Evolutionary conservation across 2,113 vertebrate genomes (phyloP), one percentile per base, ranked within the genome.

Genomic region (Lamprologus speciosus): DNA sequence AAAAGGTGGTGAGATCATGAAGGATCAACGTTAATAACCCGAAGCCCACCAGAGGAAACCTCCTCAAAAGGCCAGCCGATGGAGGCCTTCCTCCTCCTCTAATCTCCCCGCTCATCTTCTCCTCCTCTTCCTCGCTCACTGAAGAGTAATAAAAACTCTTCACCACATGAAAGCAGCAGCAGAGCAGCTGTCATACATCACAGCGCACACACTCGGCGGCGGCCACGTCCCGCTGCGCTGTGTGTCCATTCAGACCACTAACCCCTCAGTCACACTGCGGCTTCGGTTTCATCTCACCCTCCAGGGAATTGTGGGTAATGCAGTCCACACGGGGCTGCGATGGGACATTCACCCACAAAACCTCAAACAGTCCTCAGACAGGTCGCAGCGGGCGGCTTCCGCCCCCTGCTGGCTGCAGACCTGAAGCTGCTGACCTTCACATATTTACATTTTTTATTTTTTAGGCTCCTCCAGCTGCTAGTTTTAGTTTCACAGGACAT

Each of bases 271-370:
- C 79, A 91, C 91, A 88, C 83, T 10, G 73, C 57, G 9, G 81
- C 81, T 23, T 58, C 1, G n/a, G 63, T 82, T 87, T 87, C 54
- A 92, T 92, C 89, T 73, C 14, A 21, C 1, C 58, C 85, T 87
- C 58, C n/a, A 2, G 86, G 91, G 93, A 33, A 5, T 90, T 92
- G 90, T 91, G 91, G 92, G 89, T 88, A 90, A 91, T 4, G 21
- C 33, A 65, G 92, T 92, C 87, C 85, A 33, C 26, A 35, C 8
- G 9, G 92, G 83, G 86, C 83, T 28, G 19, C 1, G 5, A 68
- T 2, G 23, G 80, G 33, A 84, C 57, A 31, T 79, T 89, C 57
- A 40, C 12, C 63, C 81, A 58, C 65, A 83, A 85, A 90, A 85
- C 51, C 85, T 47, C 75, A 45, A 58, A 35, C 8, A 3, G 80